phyloP scores from a whole-genome alignment of 1,140 invertebrate genomes.

The Matsumurasca onukii region DNA sequence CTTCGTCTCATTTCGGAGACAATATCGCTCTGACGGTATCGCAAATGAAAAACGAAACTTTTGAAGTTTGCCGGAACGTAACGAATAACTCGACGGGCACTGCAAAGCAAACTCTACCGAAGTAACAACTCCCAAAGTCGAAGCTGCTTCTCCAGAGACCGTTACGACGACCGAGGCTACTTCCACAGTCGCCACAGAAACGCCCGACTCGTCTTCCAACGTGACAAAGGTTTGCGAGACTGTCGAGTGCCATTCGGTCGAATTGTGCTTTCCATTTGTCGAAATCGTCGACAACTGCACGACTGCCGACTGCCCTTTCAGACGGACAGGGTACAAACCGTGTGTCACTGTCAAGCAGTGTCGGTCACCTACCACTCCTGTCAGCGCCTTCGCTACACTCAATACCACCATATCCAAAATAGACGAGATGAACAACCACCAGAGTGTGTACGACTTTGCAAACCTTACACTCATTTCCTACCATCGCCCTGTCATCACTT shows the following conservation, averaged over 20 bases:
- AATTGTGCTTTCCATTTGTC: background rate
- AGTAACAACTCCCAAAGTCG: background rate
- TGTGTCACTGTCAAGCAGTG: constrained; percentile 3
- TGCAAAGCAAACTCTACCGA: background rate
- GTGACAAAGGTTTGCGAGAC: background rate
- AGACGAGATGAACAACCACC: background rate
- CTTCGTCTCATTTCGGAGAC: background rate
- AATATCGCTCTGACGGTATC: constrained; percentile 1
- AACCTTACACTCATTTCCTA: constrained; percentile 14
- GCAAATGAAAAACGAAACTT: background rate
- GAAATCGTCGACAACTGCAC: constrained; percentile 3
- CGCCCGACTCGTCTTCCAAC: background rate
- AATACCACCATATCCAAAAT: constrained; percentile 20
- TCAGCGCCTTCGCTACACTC: constrained; percentile 14
- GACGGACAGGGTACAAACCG: constrained; percentile 4
- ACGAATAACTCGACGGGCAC: background rate
- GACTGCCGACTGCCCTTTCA: background rate
- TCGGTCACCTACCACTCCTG: background rate
- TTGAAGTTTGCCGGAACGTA: constrained; percentile 3
- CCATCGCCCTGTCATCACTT: background rate
- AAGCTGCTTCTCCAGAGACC: too few species aligned
- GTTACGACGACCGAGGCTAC: background rate
- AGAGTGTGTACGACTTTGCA: background rate
- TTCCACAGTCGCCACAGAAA: background rate
- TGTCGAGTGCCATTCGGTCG: background rate